Conservation (phyloP, 2,797 vertebrate species). For the Chiloscyllium punctatum region DNA sequence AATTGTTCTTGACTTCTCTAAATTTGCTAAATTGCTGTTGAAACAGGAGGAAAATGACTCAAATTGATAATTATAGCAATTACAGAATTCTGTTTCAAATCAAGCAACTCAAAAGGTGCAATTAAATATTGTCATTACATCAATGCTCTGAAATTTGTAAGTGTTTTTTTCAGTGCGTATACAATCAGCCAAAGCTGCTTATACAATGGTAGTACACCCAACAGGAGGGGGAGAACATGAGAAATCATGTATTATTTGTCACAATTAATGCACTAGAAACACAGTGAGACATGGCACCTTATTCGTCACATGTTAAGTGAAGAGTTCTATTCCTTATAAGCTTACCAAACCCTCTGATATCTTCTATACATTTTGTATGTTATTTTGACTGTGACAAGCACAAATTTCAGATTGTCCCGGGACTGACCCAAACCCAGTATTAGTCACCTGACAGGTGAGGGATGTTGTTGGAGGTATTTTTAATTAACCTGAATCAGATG, state of each 20-base stretch:
- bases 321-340: neutral
- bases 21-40: conserved; percentile 35
- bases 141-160: conserved; percentile 22
- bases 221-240: neutral
- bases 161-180: neutral
- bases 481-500: no score
- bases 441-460: neutral
- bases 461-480: neutral
- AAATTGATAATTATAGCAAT: conserved; percentile 32
- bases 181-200: neutral
- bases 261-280: neutral
- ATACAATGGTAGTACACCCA: neutral
- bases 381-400: neutral
- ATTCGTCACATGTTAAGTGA: neutral
- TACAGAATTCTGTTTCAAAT: conserved; percentile 31
- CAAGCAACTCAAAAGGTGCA: conserved; percentile 24
- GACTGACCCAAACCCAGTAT: neutral
- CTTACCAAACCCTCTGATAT: neutral
- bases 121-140: neutral
- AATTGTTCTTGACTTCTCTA: conserved; percentile 11
- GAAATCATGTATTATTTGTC: neutral
- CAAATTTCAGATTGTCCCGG: neutral
- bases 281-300: neutral
- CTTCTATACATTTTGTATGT: neutral
- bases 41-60: neutral